Base-by-base conservation (phyloP, 2,797 vertebrate genomes). In the Sebastes iracundus region DNA sequence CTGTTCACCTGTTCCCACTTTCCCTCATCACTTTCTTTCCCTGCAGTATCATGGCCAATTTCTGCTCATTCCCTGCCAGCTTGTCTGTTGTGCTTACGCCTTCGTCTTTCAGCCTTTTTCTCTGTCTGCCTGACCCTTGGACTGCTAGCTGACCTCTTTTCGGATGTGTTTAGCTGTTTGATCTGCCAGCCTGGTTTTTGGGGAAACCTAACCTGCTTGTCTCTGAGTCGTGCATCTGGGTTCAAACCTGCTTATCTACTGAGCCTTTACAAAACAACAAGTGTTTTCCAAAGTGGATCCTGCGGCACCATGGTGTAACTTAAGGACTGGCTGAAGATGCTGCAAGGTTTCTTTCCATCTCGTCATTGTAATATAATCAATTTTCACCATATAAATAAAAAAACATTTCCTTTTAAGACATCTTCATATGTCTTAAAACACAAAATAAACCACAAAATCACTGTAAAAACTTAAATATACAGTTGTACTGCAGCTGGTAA, bases 251-350 rank as follows among this genome's bases (percentile, higher is more conserved):
- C n/a, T 55, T 0, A 20, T 20, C 18, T 49, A 49, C 46, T 0
- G 46, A 49, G 46, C 46, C 46, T 49, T 49, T 20, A 49, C 46
- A 49, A 49, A 49, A 49, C 18, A 20, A 20, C 46, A 49, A 49
- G 46, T 20, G 9, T n/a, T 55, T 53, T 55, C 52, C 52, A 55
- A 55, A 20, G 46, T 20, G 46, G 46, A 3, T 20, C 7, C 46
- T 49, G 16, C 3, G 7, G 46, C 46, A 49, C 18, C 46, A 0
- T 49, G 46, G 18, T 49, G 46, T 49, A 0, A 0, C 46, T 8
- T 49, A 20, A 49, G 46, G 46, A 49, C 46, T 49, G 18, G 46
- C 46, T 8, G 18, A 49, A 49, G 46, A 8, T 49, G 18, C 46
- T 20, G 7, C 16, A 49, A 49, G 46, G 42, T 46, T 46, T 46